Percentiles rank a stretch among this genome's conserved stretches.
These are phyloP conservation scores for Pseudomyrmex dendroicus DNA, from an alignment of 1,140 invertebrate species.

Conservation along the genomic window DNA sequence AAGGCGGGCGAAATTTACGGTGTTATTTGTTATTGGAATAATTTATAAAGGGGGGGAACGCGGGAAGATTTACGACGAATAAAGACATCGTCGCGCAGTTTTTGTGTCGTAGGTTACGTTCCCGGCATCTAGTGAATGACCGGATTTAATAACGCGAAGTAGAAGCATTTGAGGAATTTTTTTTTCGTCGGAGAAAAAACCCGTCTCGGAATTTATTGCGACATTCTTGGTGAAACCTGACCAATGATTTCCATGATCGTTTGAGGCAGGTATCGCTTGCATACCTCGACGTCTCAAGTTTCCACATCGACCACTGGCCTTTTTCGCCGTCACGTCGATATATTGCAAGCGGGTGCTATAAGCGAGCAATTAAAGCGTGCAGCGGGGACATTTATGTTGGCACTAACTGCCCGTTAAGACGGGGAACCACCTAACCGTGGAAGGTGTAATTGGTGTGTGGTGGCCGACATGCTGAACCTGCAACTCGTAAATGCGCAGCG, in stretches of 20 bases:
- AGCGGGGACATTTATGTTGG: conserved; percentile 80
- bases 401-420: conserved; percentile 83
- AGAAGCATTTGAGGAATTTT: conserved; percentile 2
- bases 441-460: conserved; percentile 79
- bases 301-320: conserved; percentile 11
- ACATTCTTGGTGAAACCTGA: background rate
- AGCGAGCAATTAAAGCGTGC: conserved; percentile 80
- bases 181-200: background rate
- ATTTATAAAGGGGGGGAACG: background rate
- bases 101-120: background rate
- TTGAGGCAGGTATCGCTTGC: conserved; percentile 16
- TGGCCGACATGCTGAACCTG: conserved; percentile 76
- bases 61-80: background rate
- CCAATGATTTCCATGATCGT: conserved; percentile 1
- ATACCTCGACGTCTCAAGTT: conserved; percentile 15
- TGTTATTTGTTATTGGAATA: conserved; percentile 61
- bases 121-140: background rate
- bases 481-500: conserved; percentile 81
- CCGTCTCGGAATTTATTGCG: conserved; percentile 36
- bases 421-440: conserved; percentile 79
- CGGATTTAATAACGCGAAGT: background rate
- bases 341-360: conserved; percentile 72
- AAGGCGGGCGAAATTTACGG: conserved; percentile 63
- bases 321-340: conserved; percentile 32
- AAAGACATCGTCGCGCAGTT: background rate